Evolutionary conservation across 2,888 invertebrate genomes (phyloP), one percentile per base, ranked within the genome.

Genomic region (Synanthedon myopaeformis): DNA sequence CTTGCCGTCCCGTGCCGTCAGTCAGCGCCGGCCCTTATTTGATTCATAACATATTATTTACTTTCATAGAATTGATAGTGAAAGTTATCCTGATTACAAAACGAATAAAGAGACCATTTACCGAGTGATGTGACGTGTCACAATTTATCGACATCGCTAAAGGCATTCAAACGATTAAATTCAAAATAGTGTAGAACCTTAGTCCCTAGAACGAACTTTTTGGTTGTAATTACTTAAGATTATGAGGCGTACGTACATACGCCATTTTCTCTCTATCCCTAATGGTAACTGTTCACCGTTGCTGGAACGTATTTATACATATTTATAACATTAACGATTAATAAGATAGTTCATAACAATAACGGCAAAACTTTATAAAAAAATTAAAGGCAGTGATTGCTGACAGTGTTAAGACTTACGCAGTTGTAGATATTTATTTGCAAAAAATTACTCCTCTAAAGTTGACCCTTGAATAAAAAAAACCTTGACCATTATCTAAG

Each of bases 261-360:
- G 79, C 79, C 80, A 35, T 35, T 35, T 35, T 35, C 64, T 56
- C 70, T 57, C 74, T 81, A 81, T 59, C 64, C 55, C 81, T 85
- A 86, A 60, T 85, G 86, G 86, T 87, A 87, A 87, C 87, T 79
- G 80, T 83, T 86, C 86, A 87, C 87, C 87, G 87, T 86, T 86
- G 87, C 66, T 82, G 81, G 79, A 83, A 85, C 86, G 80, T 81
- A 78, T 77, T 77, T 80, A 82, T 51, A 53, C 74, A 79, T 74
- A 73, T 74, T 74, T 56, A 65, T 77, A 79, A 77, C 69, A 78
- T 79, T 82, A 82, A 77, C 70, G 72, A 76, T 74, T 78, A 82
- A 78, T 75, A 81, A 69, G 66, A 77, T 63, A 69, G 70, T 72
- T 74, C 74, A 72, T 70, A 74, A 76, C 68, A 61, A 76, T 79